Evolutionary conservation across 1,140 invertebrate species (phyloP).

Genomic region (Bicyclus anynana): DNA sequence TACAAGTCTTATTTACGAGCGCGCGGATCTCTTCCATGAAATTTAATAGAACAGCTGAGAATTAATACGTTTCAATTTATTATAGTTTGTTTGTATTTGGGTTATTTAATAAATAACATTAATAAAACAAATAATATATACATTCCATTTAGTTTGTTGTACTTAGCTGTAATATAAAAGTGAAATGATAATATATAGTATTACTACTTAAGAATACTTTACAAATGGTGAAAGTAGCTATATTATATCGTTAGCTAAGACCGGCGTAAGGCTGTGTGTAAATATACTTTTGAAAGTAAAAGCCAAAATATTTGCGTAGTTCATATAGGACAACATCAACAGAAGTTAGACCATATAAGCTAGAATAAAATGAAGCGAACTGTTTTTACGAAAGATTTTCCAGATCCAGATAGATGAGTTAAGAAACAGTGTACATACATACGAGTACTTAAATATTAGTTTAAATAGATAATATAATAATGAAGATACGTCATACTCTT

Average conservation of each 20-base stretch:
- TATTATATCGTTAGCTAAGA: background rate
- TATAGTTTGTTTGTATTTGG: background rate
- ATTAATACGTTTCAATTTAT: background rate
- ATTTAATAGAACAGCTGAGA: background rate
- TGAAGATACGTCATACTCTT: no score
- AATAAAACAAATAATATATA: no score
- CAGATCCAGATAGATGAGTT: no score
- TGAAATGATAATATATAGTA: background rate
- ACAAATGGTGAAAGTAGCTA: conserved; percentile 1
- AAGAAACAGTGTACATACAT: no score
- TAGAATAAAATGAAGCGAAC: background rate
- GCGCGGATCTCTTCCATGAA: background rate
- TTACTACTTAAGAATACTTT: background rate
- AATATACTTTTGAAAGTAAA: conserved; percentile 1
- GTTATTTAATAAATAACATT: background rate
- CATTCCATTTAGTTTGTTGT: background rate
- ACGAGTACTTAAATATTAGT: no score
- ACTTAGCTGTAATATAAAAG: background rate
- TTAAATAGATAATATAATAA: no score
- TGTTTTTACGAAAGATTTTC: no score
- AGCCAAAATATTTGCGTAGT: background rate
- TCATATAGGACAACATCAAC: background rate
- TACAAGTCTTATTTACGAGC: background rate
- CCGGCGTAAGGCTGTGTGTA: background rate
- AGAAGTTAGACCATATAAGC: background rate